phyloP scores from a whole-genome alignment of 2,888 invertebrate genomes.

The Phalangium opilio region DNA sequence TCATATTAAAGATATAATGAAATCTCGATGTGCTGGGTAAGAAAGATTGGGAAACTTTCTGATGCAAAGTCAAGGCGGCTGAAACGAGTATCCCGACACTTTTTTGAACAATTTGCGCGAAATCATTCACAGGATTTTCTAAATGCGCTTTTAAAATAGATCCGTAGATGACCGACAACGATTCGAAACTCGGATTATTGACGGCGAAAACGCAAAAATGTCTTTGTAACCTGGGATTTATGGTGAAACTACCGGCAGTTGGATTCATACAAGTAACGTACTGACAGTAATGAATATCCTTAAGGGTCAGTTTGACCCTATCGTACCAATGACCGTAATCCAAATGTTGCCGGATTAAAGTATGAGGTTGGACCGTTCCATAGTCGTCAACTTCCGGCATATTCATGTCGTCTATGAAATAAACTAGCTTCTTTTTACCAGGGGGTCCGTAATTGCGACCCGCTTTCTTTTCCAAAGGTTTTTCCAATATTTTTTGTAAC shows the following conservation, averaged over 20 bases:
- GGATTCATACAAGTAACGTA: slow-evolving; percentile 97
- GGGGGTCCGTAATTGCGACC: slow-evolving; percentile 91
- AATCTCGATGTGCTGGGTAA: slow-evolving; percentile 91
- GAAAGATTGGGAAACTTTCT: slow-evolving; percentile 71
- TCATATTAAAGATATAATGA: slow-evolving; percentile 87
- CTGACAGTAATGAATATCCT: slow-evolving; percentile 92
- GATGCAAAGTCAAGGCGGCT: slow-evolving; percentile 69
- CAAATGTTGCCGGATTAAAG: slow-evolving; percentile 81
- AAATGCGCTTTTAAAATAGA: slow-evolving; percentile 76
- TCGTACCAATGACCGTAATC: slow-evolving; percentile 98
- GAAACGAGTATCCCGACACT: slow-evolving; percentile 56
- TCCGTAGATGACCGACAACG: slow-evolving; percentile 71
- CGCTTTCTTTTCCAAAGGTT: slow-evolving; percentile 89
- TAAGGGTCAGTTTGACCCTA: slow-evolving; percentile 65
- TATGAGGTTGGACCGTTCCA: slow-evolving; percentile 92
- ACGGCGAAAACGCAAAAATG: slow-evolving; percentile 36
- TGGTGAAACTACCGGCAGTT: slow-evolving; percentile 90
- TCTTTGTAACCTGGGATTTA: slow-evolving; percentile 74
- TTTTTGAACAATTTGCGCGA: slow-evolving; percentile 50
- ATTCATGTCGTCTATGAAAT: slow-evolving; percentile 94
- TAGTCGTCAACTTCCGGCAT: slow-evolving; percentile 93
- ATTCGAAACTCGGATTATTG: slow-evolving; percentile 69
- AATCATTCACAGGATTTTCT: slow-evolving; percentile 62
- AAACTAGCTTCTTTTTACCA: slow-evolving; percentile 78
- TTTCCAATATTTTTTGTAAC: slow-evolving; percentile 82